These are phyloP conservation scores for Charaxes varanes DNA, from an alignment of 1,140 invertebrate genomes.

Conservation along the genomic window DNA sequence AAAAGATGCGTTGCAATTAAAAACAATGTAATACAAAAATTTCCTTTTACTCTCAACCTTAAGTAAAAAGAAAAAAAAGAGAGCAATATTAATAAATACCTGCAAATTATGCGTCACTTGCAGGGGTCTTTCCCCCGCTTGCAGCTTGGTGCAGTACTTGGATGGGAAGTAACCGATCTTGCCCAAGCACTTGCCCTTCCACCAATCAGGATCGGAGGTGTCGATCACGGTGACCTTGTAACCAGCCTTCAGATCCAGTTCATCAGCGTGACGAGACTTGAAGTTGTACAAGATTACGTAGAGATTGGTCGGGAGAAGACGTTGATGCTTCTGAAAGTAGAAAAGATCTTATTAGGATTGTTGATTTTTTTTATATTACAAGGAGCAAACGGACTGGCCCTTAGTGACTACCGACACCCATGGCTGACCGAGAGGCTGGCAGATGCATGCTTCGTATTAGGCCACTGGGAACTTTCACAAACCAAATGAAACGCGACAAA, in stretches of 20 bases:
- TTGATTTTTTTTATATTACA: no score
- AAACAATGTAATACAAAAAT: no score
- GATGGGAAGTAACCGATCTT: conserved; percentile 95
- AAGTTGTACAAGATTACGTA: conserved; percentile 98
- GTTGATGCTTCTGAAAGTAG: conserved; percentile 82
- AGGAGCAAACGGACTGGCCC: no score
- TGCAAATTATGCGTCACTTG: conserved; percentile 86
- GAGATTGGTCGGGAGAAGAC: conserved; percentile 90
- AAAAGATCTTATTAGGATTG: not conserved
- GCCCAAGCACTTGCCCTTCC: conserved; percentile 95
- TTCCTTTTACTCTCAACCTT: no score
- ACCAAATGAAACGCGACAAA: no score
- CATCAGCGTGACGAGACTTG: conserved; percentile 93
- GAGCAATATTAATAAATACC: no score
- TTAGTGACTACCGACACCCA: no score
- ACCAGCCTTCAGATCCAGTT: conserved; percentile 95
- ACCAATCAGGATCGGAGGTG: conserved; percentile 96
- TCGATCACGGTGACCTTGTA: conserved; percentile 96
- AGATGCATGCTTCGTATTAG: no score
- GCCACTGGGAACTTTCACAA: no score
- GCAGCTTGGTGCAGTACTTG: conserved; percentile 93
- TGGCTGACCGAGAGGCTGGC: no score
- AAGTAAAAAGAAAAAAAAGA: no score
- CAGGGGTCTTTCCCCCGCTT: conserved; percentile 90
- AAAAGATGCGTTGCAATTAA: no score